Percentiles rank a stretch among this genome's conserved stretches.
Conservation (phyloP, 2,113 vertebrate genomes). For the Rhynchopsitta pachyrhyncha region DNA sequence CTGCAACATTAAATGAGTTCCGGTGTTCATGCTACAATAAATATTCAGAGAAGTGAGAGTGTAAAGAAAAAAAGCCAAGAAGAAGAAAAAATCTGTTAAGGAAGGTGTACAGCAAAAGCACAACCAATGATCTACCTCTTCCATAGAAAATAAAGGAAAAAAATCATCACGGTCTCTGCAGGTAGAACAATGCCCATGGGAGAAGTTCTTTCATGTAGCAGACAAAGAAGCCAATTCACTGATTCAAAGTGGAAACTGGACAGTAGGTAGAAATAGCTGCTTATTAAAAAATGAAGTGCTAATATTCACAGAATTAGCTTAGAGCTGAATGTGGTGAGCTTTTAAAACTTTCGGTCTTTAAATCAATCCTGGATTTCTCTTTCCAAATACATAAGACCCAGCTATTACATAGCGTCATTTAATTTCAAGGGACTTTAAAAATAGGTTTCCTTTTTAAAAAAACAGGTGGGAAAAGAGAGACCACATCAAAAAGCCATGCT, state of each 20-base stretch:
- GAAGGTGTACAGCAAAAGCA: background rate
- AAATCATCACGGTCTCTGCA: background rate
- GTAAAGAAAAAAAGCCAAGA: background rate
- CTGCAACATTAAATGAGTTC: background rate
- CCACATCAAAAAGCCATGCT: background rate
- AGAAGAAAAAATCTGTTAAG: background rate
- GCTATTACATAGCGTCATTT: background rate
- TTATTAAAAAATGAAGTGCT: conserved; percentile 57
- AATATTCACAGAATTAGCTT: conserved; percentile 49
- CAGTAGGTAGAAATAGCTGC: conserved; percentile 49
- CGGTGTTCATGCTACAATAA: background rate
- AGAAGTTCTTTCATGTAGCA: background rate
- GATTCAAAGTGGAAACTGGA: conserved; percentile 42
- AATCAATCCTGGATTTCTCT: conserved; percentile 32
- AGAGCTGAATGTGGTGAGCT: conserved; percentile 36
- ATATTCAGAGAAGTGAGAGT: background rate
- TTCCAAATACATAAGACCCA: conserved; percentile 14
- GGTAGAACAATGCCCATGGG: conserved; percentile 21
- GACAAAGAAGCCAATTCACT: conserved; percentile 54
- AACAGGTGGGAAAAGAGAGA: background rate
- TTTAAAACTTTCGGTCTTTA: conserved; percentile 29
- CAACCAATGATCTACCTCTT: background rate
- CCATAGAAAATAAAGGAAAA: background rate
- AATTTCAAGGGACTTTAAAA: conserved; percentile 9
- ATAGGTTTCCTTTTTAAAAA: background rate